phyloP scores from a whole-genome alignment of 2,888 invertebrate species.

The Zaprionus bogoriensis region DNA sequence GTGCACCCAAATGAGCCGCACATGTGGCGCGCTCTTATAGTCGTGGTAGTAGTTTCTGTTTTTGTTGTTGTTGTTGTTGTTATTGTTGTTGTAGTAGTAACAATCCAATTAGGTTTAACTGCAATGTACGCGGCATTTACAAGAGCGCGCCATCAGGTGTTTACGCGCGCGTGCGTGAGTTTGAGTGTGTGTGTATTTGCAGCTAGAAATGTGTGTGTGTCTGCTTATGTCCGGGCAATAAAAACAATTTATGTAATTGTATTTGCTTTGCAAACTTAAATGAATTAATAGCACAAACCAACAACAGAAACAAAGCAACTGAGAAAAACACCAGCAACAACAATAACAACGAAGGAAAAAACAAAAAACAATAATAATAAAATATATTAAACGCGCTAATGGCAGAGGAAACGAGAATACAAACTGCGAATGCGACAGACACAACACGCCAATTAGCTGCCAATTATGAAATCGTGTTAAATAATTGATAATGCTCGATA shows the following conservation, averaged over 20 bases:
- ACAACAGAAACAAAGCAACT: background rate
- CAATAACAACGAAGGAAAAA: background rate
- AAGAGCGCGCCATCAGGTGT: constrained; percentile 39
- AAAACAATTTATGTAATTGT: constrained; percentile 45
- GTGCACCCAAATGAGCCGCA: no score
- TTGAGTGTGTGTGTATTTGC: background rate
- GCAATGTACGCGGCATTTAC: constrained; percentile 39
- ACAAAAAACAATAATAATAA: constrained; percentile 9
- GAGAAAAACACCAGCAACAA: constrained; percentile 10
- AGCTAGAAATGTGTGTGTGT: background rate
- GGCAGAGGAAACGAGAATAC: constrained; percentile 15
- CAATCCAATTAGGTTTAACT: constrained; percentile 55
- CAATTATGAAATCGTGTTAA: constrained; percentile 46
- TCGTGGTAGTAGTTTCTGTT: no score
- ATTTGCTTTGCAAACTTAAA: constrained; percentile 38
- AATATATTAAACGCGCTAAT: constrained; percentile 17
- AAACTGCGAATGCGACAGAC: constrained; percentile 18
- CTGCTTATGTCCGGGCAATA: constrained; percentile 6
- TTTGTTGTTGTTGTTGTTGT: no score
- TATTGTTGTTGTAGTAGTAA: constrained; percentile 30
- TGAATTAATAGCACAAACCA: constrained; percentile 38
- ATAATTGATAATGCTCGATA: constrained; percentile 45
- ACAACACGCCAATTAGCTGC: constrained; percentile 53
- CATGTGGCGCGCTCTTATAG: no score
- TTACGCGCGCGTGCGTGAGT: background rate